These are phyloP conservation scores for Brachionus rotundiformis DNA, from an alignment of 1,140 invertebrate genomes.

Conservation along the genomic window DNA sequence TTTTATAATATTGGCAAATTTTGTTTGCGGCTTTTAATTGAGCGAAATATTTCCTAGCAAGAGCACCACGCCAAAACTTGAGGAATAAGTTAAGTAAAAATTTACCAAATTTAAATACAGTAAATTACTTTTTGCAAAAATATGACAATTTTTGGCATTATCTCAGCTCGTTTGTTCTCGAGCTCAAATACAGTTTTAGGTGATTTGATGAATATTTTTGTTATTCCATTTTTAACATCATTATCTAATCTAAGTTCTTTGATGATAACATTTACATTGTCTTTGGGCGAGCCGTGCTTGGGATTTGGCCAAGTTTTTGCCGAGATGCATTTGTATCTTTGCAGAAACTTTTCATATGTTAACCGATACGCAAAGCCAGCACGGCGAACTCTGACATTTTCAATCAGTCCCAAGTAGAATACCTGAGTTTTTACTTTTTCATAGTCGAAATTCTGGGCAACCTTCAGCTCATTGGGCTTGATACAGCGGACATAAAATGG, in stretches of 20 bases:
- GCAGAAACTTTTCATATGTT: conserved; percentile 81
- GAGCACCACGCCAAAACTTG: conserved; percentile 21
- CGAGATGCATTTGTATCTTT: conserved; percentile 91
- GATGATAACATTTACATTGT: conserved; percentile 80
- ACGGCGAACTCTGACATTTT: conserved; percentile 87
- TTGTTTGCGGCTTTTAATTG: conserved; percentile 78
- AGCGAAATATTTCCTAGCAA: conserved; percentile 26
- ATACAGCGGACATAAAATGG: conserved; percentile 93
- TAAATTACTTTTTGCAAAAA: conserved; percentile 82
- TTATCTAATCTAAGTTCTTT: conserved; percentile 74
- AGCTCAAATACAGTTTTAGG: conserved; percentile 84
- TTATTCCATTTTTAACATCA: conserved; percentile 89
- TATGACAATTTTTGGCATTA: conserved; percentile 84
- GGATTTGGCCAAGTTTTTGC: conserved; percentile 92
- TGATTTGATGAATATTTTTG: conserved; percentile 88
- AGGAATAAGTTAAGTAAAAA: not conserved
- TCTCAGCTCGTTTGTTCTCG: conserved; percentile 73
- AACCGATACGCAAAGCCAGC: conserved; percentile 90
- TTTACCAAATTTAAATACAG: not conserved
- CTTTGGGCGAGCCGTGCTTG: conserved; percentile 73
- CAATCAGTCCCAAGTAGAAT: conserved; percentile 80
- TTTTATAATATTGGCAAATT: conserved; percentile 77
- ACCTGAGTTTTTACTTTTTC: conserved; percentile 80
- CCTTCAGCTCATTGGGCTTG: conserved; percentile 91
- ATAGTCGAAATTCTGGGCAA: conserved; percentile 75